phyloP scores from a whole-genome alignment of 1,140 invertebrate species.

The Akabosia matsudoensis region DNA sequence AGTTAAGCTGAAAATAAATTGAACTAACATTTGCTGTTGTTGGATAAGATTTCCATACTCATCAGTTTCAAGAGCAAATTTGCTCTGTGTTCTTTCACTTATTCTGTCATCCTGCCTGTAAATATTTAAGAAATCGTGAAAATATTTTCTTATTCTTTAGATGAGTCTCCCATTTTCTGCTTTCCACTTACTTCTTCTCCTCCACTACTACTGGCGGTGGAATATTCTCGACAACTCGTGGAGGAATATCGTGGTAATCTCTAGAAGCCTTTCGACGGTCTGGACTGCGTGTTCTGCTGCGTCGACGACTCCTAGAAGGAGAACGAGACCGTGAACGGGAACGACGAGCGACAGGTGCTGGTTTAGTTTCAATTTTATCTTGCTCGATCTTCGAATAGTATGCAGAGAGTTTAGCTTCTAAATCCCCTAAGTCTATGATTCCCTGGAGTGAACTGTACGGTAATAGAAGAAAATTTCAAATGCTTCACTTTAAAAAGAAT shows the following conservation, averaged over 20 bases:
- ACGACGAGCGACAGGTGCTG: constrained; percentile 12
- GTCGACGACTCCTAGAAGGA: neutral
- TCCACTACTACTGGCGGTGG: neutral
- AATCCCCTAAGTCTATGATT: constrained; percentile 67
- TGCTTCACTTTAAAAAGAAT: neutral
- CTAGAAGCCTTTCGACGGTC: neutral
- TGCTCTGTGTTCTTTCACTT: constrained; percentile 2
- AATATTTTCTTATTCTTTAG: too few relatives aligned
- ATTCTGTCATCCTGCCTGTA: neutral
- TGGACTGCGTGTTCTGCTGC: neutral
- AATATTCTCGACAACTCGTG: constrained; percentile 3
- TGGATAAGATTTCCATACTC: constrained; percentile 42
- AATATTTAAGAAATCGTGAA: neutral
- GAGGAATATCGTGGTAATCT: neutral
- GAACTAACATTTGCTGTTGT: constrained; percentile 33
- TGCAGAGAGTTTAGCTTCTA: constrained; percentile 71
- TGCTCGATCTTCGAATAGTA: constrained; percentile 75
- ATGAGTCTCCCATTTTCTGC: neutral
- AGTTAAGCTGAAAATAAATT: neutral
- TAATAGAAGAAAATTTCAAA: neutral
- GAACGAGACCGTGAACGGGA: neutral
- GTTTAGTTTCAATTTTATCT: constrained; percentile 52
- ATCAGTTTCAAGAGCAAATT: constrained; percentile 37
- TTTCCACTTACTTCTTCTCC: neutral
- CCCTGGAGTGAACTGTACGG: constrained; percentile 43